A percentile compares a stretch with the other conserved stretches of the same genome.
Evolutionary conservation across 2,888 invertebrate species (phyloP).

Genomic region (Cataglyphis albicans): DNA sequence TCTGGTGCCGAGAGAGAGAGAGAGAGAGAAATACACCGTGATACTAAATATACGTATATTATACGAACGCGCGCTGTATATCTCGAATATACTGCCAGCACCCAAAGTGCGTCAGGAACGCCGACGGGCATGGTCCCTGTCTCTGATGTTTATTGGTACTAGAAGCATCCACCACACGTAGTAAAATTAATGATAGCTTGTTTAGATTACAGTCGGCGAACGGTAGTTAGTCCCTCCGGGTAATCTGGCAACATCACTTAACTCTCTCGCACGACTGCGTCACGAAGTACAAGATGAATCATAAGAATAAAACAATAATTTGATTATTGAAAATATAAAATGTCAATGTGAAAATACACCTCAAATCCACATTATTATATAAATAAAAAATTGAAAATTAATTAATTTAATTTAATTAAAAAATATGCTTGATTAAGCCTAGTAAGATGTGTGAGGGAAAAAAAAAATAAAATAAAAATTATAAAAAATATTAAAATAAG

Average conservation of each 20-base stretch:
- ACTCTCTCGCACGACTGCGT: neutral
- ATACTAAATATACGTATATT: conserved; percentile 47
- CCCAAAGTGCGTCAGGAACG: conserved; percentile 47
- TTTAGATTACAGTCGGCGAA: conserved; percentile 42
- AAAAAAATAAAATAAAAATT: neutral
- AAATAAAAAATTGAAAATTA: no score
- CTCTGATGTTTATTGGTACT: conserved; percentile 55
- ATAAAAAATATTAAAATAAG: neutral
- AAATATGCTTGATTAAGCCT: neutral
- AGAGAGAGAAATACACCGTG: neutral
- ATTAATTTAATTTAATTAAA: neutral
- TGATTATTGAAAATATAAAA: neutral
- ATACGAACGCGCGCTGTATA: conserved; percentile 30
- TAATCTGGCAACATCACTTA: conserved; percentile 2
- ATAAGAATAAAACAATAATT: neutral
- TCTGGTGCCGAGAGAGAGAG: conserved; percentile 15
- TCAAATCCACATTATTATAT: neutral
- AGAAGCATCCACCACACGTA: conserved; percentile 41
- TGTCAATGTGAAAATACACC: neutral
- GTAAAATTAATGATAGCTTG: conserved; percentile 54
- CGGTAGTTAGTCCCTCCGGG: conserved; percentile 20
- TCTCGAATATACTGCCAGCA: conserved; percentile 46
- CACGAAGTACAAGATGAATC: neutral
- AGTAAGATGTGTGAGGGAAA: neutral
- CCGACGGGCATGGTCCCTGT: conserved; percentile 38